Base-by-base conservation (phyloP, 2,797 vertebrate species). In the Lindbergichthys nudifrons region DNA sequence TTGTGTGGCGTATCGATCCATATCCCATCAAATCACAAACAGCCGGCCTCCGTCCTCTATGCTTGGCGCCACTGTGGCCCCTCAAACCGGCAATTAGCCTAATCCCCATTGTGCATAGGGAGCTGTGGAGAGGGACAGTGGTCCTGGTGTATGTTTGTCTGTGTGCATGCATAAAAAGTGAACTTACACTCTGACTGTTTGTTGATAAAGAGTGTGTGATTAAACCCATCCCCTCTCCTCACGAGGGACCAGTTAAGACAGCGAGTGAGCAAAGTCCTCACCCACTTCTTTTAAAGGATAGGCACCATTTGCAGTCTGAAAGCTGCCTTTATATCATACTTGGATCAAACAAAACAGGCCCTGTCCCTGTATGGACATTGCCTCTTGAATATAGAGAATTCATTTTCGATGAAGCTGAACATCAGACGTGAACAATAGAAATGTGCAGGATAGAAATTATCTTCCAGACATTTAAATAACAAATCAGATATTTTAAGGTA, bases 1-100 rank as follows among this genome's bases (percentile, higher is more conserved):
- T 95, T 95, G 94, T 95, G 88, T 92, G 76, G 79, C 15, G 70
- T 85, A 95, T 95, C 42, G 94, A 95, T 95, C 90, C 84, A 83
- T 75, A 82, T 80, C 82, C 74, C 86, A 79, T 92, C 81, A 91
- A 84, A 84, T 84, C 76, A 48, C 82, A 67, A 68, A 65, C 83
- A 82, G 81, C 81, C 57, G 19, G 76, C 81, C 89, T 89, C 80
- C 68, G 65, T 89, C 69, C 74, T 85, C 86, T 61, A n/a, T 73
- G 79, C 82, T 79, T 85, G 89, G 88, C 76, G 85, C 87, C 89
- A 72, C 62, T 26, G 18, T 66, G 50, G 82, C 82, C 87, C 73
- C 83, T 85, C 92, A 92, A 92, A 86, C 79, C 85, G 84, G 90
- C 94, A 95, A 95, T 95, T 95, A 95, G 88, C 89, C 89, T 93